phyloP scores from a whole-genome alignment of 2,797 vertebrate genomes.

The Eleutherodactylus coqui region DNA sequence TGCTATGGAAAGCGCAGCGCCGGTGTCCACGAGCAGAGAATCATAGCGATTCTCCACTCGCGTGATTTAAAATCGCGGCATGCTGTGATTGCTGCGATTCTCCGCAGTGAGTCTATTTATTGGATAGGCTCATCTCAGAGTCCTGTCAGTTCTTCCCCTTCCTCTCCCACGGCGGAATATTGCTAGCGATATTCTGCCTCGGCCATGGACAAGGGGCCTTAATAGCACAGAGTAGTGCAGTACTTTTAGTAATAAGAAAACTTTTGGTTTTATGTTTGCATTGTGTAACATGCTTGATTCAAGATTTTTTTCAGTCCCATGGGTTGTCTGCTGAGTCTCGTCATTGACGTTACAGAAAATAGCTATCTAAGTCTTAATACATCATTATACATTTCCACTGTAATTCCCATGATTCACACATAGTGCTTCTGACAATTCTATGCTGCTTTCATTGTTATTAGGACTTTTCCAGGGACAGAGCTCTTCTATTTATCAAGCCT shows the following conservation, averaged over 20 bases:
- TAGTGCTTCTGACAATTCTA: neutral
- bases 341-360: conserved; percentile 17
- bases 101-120: too few species aligned
- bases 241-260: neutral
- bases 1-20: too few species aligned
- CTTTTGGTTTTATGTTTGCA: neutral
- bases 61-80: too few species aligned
- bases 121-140: too few species aligned
- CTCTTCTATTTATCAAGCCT: conserved; percentile 36
- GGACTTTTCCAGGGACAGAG: neutral
- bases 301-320: conserved; percentile 7
- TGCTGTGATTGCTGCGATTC: too few species aligned
- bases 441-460: conserved; percentile 22
- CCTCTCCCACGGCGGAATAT: too few species aligned
- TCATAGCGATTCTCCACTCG: too few species aligned
- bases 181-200: too few species aligned
- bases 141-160: too few species aligned
- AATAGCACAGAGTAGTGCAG: neutral
- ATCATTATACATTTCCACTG: neutral
- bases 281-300: neutral
- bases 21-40: too few species aligned
- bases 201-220: too few species aligned
- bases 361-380: neutral
- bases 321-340: neutral
- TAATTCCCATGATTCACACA: conserved; percentile 40